These are phyloP conservation scores for Rhinophrynus dorsalis DNA, from an alignment of 2,797 vertebrate species.

Conservation along the genomic window DNA sequence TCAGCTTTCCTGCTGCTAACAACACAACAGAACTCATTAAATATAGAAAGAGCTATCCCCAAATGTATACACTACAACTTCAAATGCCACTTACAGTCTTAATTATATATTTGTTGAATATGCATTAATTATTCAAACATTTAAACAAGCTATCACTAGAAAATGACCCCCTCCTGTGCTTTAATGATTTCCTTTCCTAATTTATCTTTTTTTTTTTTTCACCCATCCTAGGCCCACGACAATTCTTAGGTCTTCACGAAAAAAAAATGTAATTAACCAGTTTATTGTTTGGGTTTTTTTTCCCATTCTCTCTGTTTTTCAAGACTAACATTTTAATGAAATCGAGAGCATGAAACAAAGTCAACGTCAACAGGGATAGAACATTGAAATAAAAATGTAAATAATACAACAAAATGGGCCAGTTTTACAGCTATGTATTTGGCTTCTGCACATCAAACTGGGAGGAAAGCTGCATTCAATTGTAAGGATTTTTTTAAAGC, in stretches of 20 bases:
- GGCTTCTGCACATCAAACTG: too few relatives aligned
- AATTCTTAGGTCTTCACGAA: not conserved
- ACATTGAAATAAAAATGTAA: too few relatives aligned
- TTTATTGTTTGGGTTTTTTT: too few relatives aligned
- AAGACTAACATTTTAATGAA: too few relatives aligned
- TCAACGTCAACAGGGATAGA: too few relatives aligned
- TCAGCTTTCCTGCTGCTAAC: constrained; percentile 32
- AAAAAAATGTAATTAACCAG: too few relatives aligned
- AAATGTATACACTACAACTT: constrained; percentile 10
- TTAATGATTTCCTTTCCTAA: constrained; percentile 19
- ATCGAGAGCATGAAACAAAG: too few relatives aligned
- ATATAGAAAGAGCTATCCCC: constrained; percentile 30
- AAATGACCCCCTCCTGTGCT: constrained; percentile 8
- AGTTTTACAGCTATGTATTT: too few relatives aligned
- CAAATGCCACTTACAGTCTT: constrained; percentile 39
- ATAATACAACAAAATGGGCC: too few relatives aligned
- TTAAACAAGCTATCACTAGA: constrained; percentile 13
- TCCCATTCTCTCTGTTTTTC: too few relatives aligned
- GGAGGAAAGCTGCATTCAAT: too few relatives aligned
- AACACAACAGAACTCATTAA: constrained; percentile 37
- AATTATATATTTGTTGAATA: constrained; percentile 46
- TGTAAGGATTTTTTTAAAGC: too few relatives aligned
- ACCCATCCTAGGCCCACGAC: not conserved
- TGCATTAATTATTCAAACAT: constrained; percentile 43
- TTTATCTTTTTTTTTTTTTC: not conserved